A percentile compares a stretch with the other conserved stretches of the same genome.
These are phyloP conservation scores for Chouioia cunea DNA, from an alignment of 2,888 invertebrate species.

Conservation along the genomic window DNA sequence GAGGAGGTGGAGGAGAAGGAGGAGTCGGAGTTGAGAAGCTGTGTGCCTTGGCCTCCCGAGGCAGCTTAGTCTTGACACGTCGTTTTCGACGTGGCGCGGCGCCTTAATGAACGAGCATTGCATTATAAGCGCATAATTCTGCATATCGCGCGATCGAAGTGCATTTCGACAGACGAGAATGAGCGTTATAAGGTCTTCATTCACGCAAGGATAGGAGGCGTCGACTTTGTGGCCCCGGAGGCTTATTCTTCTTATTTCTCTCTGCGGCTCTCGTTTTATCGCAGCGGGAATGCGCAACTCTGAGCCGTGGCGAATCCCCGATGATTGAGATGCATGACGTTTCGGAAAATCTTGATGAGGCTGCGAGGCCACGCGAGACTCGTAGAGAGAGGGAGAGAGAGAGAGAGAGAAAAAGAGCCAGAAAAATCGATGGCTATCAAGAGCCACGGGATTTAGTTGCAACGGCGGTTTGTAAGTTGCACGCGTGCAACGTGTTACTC, in stretches of 20 bases:
- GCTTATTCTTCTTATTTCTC: conserved; percentile 13
- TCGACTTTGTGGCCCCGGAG: conserved; percentile 20
- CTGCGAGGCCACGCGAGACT: background rate
- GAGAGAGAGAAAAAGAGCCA: too few species aligned
- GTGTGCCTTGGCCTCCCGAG: conserved; percentile 15
- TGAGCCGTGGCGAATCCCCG: conserved; percentile 43
- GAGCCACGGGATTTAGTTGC: conserved; percentile 26
- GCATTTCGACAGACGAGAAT: conserved; percentile 20
- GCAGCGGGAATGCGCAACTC: background rate
- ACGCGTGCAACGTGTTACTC: conserved; percentile 4
- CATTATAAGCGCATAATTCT: conserved; percentile 48
- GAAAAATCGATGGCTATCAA: conserved; percentile 38
- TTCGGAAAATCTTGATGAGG: conserved; percentile 49
- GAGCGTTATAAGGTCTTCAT: conserved; percentile 44
- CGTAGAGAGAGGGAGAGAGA: too few species aligned
- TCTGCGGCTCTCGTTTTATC: background rate
- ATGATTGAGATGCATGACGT: conserved; percentile 49
- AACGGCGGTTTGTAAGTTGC: conserved; percentile 24
- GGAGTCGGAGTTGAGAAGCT: too few species aligned
- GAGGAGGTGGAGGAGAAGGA: background rate
- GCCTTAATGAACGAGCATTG: conserved; percentile 47
- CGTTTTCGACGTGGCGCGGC: conserved; percentile 29
- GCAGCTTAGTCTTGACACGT: conserved; percentile 42
- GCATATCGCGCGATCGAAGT: conserved; percentile 9
- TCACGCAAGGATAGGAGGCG: conserved; percentile 18